A percentile compares a stretch with the other conserved stretches of the same genome.
These are phyloP conservation scores for Gracilinanus agilis DNA, from an alignment of 2,113 vertebrate species.

Conservation along the genomic window DNA sequence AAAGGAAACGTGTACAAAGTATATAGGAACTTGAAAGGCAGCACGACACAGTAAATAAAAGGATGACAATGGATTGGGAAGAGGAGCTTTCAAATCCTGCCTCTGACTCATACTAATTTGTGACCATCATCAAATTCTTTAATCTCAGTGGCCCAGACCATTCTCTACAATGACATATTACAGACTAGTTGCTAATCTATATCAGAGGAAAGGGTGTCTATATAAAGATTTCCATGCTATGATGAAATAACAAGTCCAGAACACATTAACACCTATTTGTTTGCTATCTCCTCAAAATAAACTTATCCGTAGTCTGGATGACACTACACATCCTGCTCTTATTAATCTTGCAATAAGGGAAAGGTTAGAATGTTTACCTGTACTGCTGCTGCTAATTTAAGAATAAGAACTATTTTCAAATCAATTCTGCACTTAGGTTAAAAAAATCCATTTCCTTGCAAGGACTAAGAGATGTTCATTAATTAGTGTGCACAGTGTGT, in stretches of 20 bases:
- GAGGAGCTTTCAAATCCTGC: background rate
- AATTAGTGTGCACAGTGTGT: background rate
- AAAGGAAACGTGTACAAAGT: background rate
- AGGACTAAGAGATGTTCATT: background rate
- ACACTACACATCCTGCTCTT: background rate
- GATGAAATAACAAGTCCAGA: background rate
- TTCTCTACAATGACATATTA: background rate
- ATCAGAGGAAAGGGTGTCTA: background rate
- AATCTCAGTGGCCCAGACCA: background rate
- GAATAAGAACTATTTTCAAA: background rate
- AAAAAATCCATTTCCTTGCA: background rate
- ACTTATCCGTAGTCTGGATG: background rate
- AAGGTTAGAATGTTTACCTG: background rate
- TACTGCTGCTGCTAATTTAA: background rate
- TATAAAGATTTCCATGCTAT: background rate
- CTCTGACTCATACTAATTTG: background rate
- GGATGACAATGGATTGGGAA: background rate
- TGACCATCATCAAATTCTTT: conserved; percentile 9
- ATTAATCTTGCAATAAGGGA: background rate
- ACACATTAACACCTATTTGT: background rate
- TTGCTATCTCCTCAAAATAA: background rate
- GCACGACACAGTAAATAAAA: background rate
- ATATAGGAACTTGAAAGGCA: background rate
- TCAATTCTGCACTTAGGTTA: background rate
- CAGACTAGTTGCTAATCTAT: background rate